Conservation (phyloP, 2,113 vertebrate species). For the Albula glossodonta region DNA sequence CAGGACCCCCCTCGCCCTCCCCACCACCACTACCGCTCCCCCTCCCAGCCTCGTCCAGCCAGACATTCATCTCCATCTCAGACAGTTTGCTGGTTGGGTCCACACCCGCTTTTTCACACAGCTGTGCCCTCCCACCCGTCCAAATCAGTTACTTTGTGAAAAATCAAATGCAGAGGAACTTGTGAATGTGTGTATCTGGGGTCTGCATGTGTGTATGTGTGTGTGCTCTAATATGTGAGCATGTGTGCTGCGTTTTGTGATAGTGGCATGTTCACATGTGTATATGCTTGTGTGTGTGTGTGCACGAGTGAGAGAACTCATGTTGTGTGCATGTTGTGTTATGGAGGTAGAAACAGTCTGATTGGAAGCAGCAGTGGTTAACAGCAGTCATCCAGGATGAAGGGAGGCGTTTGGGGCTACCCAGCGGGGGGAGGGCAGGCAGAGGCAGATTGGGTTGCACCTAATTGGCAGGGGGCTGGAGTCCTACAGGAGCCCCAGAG, state of each 20-base stretch:
- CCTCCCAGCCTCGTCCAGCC: no score
- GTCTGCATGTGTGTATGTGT: background rate
- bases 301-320: no score
- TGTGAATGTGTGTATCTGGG: background rate
- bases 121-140: background rate
- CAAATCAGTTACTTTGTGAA: background rate
- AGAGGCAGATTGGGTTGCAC: background rate
- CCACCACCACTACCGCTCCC: background rate
- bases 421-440: background rate
- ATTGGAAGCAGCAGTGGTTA: no score
- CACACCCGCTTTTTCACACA: background rate
- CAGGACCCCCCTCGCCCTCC: background rate
- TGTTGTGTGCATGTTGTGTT: no score
- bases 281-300: background rate
- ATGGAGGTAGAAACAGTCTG: no score
- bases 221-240: background rate
- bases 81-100: background rate
- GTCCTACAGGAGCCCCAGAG: background rate
- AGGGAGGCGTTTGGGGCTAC: no score
- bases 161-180: no score
- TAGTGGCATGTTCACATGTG: no score
- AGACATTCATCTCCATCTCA: background rate
- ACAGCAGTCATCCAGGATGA: no score
- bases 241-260: background rate
- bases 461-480: background rate